Evolutionary conservation across 1,140 invertebrate genomes (phyloP), one percentile per base, ranked within the genome.

Genomic region (Brachystomella parvula): DNA sequence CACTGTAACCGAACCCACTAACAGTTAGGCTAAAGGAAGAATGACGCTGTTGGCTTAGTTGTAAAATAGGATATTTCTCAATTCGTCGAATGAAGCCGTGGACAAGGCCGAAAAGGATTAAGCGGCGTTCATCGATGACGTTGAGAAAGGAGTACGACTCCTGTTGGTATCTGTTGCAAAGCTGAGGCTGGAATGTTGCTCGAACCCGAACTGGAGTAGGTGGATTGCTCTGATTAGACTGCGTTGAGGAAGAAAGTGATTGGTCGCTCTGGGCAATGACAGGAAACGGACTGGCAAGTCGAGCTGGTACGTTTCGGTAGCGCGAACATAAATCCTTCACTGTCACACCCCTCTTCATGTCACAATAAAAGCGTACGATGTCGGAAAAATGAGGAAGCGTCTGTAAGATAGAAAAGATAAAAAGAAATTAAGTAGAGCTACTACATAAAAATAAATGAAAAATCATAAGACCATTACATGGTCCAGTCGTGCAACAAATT

Each of bases 61-160:
- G 63, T 1, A 65, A 47, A 26, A 73, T 30, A 0, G 66, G 65
- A 66, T 65, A 86, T 76, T 90, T 90, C 67, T 92, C 86, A 3
- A 96, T 83, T 72, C 91, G 83, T 47, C 89, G 83, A 65, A 96
- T 87, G 19, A 95, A 80, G 0, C 87, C 88, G 76, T 95, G 87
- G 62, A 95, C 83, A 35, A 94, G 77, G 1, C 92, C 92, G 81
- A 94, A 96, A 74, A 92, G 88, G 0, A 96, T 85, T n/a, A 97
- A 81, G 73, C 87, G 88, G n/a, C 90, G 79, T 71, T 92, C 87
- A 74, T 92, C 88, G 65, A 92, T 87, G 65, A 73, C 66, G 49
- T 53, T 65, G 0, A 70, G 57, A 31, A 73, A 57, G 0, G 71
- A 19, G 24, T 6, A 53, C 3, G 9, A 53, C 15, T 53, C 49